Percentiles rank a stretch among this genome's conserved stretches.
Evolutionary conservation across 2,888 invertebrate genomes (phyloP).

Genomic region (Thera obeliscata): DNA sequence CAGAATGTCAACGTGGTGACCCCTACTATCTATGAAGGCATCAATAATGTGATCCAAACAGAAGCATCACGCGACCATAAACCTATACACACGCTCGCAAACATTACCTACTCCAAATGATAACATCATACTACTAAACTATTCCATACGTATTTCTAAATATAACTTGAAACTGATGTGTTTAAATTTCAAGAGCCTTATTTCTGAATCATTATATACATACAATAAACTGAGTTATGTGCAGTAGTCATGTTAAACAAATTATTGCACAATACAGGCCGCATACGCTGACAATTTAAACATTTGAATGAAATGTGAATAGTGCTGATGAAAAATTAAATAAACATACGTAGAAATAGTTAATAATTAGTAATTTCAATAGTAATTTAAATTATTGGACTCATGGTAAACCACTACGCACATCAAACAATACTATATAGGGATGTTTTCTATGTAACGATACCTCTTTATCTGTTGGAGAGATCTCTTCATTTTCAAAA

Average conservation of each 20-base stretch:
- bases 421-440: slow-evolving; percentile 46
- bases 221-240: slow-evolving; percentile 61
- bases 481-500: too few relatives aligned
- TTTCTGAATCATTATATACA: slow-evolving; percentile 76
- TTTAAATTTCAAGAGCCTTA: slow-evolving; percentile 52
- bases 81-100: slow-evolving; percentile 67
- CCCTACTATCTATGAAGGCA: slow-evolving; percentile 72
- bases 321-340: slow-evolving; percentile 24
- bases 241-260: slow-evolving; percentile 38
- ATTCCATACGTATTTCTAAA: slow-evolving; percentile 73
- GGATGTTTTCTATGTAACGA: slow-evolving; percentile 55
- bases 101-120: slow-evolving; percentile 62
- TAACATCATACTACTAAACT: slow-evolving; percentile 69
- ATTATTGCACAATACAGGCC: slow-evolving; percentile 50
- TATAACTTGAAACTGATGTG: slow-evolving; percentile 30
- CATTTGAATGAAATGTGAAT: slow-evolving; percentile 18
- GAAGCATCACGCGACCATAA: slow-evolving; percentile 65
- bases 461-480: too few relatives aligned
- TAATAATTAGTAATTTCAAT: slow-evolving; percentile 50
- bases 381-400: slow-evolving; percentile 53
- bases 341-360: slow-evolving; percentile 17
- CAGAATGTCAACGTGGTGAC: slow-evolving; percentile 48
- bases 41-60: slow-evolving; percentile 64
- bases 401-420: slow-evolving; percentile 57
- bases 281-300: slow-evolving; percentile 21